Evolutionary conservation across 2,888 invertebrate genomes (phyloP), one percentile per base, ranked within the genome.

Genomic region (Melanostoma scalare): DNA sequence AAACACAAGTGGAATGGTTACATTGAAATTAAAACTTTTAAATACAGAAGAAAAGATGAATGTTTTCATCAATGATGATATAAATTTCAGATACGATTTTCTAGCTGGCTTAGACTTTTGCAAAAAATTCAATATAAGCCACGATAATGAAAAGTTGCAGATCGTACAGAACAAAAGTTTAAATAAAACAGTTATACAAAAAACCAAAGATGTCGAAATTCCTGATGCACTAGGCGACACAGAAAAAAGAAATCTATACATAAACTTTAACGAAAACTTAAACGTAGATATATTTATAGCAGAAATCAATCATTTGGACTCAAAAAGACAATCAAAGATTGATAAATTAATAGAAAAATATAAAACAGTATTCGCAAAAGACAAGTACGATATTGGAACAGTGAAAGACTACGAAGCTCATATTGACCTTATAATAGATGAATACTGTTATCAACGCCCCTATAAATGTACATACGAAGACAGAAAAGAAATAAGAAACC

Each of bases 371-470:
- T 87, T 87, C 69, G 86, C 86, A 31, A 87, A 86, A 85, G 85
- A 87, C 65, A 87, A 86, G 85, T 87, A 86, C 72, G 87, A 86
- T 75, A 79, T 86, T 20, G 87, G 87, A 8, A 86, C 74, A 58
- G 84, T 87, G 52, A 86, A 63, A 40, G 81, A 86, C 58, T 87
- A 87, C 75, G 87, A 88, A 85, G 87, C 87, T 20, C 46, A 73
- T 44, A 87, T 86, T 35, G 86, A 84, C 36, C 46, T 86, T 5
- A 30, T 74, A 44, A 48, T 86, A 58, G 78, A 84, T 31, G 85
- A 82, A 79, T 86, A 85, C 61, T 80, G 85, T 31, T 60, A 42
- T 53, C 84, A 80, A 67, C 36, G 85, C 2, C 74, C 80, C 10
- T 80, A 20, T 20, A 20, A 20, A 20, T 20, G 20, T 20, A 20